These are phyloP conservation scores for Troglohyphantes excavatus DNA, from an alignment of 2,888 invertebrate genomes.

Conservation along the genomic window DNA sequence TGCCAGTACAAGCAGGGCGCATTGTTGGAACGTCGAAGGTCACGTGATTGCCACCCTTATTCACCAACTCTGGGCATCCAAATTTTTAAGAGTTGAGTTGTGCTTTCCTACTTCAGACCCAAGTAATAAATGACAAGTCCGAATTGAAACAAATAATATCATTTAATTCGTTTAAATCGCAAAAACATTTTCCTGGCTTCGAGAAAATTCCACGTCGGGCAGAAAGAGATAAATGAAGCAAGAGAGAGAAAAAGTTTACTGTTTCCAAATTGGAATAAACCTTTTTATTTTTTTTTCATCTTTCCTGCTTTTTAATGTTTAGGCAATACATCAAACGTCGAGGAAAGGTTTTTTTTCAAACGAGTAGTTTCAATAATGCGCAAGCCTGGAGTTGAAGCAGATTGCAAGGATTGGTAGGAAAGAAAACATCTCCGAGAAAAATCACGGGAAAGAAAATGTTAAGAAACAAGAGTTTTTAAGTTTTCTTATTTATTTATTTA, in stretches of 20 bases:
- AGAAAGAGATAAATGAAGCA: constrained; percentile 36
- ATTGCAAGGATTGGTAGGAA: constrained; percentile 12
- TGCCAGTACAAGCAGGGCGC: too few relatives aligned
- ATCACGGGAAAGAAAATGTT: neutral
- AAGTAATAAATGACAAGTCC: neutral
- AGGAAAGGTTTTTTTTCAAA: constrained; percentile 22
- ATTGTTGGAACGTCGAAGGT: too few relatives aligned
- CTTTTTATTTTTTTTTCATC: constrained; percentile 15
- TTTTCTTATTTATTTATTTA: constrained; percentile 27
- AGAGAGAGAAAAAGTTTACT: constrained; percentile 51
- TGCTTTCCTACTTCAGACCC: too few relatives aligned
- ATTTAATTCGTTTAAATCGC: constrained; percentile 87
- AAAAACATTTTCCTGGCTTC: constrained; percentile 94
- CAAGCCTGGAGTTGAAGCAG: constrained; percentile 23
- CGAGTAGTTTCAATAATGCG: constrained; percentile 66
- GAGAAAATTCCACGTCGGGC: constrained; percentile 16
- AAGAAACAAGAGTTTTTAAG: constrained; percentile 17
- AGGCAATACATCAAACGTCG: constrained; percentile 67
- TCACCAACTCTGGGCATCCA: too few relatives aligned
- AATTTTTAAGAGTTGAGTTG: too few relatives aligned
- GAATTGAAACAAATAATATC: constrained; percentile 23
- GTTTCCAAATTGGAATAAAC: constrained; percentile 41
- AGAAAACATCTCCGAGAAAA: constrained; percentile 29
- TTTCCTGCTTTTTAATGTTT: constrained; percentile 43
- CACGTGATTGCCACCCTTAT: too few relatives aligned